Percentiles rank a stretch among this genome's conserved stretches.
These are phyloP conservation scores for Augochlora pura DNA, from an alignment of 1,140 invertebrate genomes.

Conservation along the genomic window DNA sequence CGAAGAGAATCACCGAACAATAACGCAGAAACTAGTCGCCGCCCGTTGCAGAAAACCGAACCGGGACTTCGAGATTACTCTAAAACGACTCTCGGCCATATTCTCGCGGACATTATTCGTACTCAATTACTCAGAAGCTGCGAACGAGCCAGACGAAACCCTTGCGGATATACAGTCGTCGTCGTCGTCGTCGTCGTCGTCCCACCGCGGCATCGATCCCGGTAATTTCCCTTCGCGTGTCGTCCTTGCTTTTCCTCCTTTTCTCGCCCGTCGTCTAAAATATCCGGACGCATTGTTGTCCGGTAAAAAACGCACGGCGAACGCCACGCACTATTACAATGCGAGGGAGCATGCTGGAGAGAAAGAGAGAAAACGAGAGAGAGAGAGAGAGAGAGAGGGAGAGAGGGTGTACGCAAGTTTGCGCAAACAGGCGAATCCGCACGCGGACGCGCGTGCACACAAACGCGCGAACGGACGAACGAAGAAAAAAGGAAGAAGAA, in stretches of 20 bases:
- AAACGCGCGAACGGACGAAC: not conserved
- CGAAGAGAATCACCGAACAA: too few relatives aligned
- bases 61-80: too few relatives aligned
- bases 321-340: slow-evolving; percentile 38
- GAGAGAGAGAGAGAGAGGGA: not conserved
- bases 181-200: not conserved
- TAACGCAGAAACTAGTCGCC: too few relatives aligned
- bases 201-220: slow-evolving; percentile 34
- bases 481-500: slow-evolving; percentile 1
- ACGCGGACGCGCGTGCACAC: not conserved
- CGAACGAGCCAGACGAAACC: slow-evolving; percentile 4
- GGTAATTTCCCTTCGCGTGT: slow-evolving; percentile 24
- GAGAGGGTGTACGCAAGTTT: too few relatives aligned
- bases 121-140: slow-evolving; percentile 35
- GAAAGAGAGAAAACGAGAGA: too few relatives aligned
- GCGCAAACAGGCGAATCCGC: not conserved
- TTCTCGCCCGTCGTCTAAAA: slow-evolving; percentile 42
- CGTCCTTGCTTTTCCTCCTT: slow-evolving; percentile 2
- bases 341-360: slow-evolving; percentile 19
- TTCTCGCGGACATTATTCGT: not conserved
- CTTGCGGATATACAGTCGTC: not conserved
- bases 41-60: too few relatives aligned
- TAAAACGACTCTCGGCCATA: too few relatives aligned
- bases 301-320: slow-evolving; percentile 41
- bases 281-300: slow-evolving; percentile 44